Percentiles rank a stretch among this genome's conserved stretches.
phyloP scores from a whole-genome alignment of 2,888 invertebrate species.

The Acanthosoma haemorrhoidale region DNA sequence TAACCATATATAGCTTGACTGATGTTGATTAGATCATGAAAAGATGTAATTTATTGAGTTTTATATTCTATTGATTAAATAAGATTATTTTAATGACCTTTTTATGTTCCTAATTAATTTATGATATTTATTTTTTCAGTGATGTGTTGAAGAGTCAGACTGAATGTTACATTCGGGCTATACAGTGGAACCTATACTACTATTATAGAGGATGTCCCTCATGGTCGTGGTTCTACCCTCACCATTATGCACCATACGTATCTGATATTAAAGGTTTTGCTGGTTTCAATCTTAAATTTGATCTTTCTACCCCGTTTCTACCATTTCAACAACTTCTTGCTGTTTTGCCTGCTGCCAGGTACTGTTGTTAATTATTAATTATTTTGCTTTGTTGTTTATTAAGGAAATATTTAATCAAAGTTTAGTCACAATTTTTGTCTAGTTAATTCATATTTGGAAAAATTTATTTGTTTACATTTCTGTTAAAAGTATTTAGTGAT shows the following conservation, averaged over 20 bases:
- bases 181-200: conserved; percentile 95
- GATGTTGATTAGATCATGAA: too few relatives aligned
- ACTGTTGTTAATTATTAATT: not conserved
- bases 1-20: too few relatives aligned
- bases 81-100: too few relatives aligned
- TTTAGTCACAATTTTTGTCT: too few relatives aligned
- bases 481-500: too few relatives aligned
- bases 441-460: not conserved
- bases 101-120: not conserved
- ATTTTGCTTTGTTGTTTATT: not conserved
- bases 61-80: too few relatives aligned
- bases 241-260: conserved; percentile 94
- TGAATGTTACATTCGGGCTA: conserved; percentile 81
- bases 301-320: conserved; percentile 78
- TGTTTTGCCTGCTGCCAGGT: conserved; percentile 76
- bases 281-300: conserved; percentile 71
- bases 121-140: conserved; percentile 49
- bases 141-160: conserved; percentile 76
- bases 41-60: too few relatives aligned
- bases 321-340: conserved; percentile 86
- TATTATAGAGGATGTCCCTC: conserved; percentile 95
- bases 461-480: not conserved
- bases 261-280: conserved; percentile 84
- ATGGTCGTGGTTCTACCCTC: conserved; percentile 98
- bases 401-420: too few relatives aligned